Conservation (phyloP, 2,888 invertebrate genomes). For the Poecilus cupreus region DNA sequence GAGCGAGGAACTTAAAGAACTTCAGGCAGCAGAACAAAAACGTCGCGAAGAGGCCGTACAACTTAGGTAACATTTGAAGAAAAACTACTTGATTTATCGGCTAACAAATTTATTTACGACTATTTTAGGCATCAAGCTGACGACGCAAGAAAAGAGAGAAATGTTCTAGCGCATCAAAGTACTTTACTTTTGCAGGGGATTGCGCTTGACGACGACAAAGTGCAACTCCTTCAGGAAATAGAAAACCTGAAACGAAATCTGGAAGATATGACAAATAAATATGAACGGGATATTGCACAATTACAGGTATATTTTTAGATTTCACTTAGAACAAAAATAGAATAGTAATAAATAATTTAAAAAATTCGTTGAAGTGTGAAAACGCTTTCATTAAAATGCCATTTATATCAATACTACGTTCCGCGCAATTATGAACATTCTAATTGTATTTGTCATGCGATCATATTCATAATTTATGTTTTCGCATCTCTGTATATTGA, state of each 20-base stretch:
- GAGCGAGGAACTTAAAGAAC: conserved; percentile 78
- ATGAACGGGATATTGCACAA: conserved; percentile 76
- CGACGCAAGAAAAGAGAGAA: conserved; percentile 79
- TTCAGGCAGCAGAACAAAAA: conserved; percentile 78
- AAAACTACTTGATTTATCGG: not conserved
- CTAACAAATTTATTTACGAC: conserved; percentile 10
- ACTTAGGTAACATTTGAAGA: conserved; percentile 70
- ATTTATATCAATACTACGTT: conserved; percentile 50
- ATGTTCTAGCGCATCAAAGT: conserved; percentile 81
- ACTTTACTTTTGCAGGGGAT: conserved; percentile 78
- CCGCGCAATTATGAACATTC: conserved; percentile 32
- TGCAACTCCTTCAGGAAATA: conserved; percentile 77
- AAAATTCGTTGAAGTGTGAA: not conserved
- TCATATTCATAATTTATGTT: conserved; percentile 39
- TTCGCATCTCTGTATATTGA: conserved; percentile 24
- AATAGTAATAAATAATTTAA: not conserved
- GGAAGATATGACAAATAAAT: conserved; percentile 77
- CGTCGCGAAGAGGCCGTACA: conserved; percentile 77
- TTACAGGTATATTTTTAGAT: conserved; percentile 73
- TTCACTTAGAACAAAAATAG: conserved; percentile 18
- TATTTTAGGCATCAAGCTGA: conserved; percentile 74
- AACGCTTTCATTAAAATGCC: not conserved
- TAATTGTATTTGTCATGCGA: conserved; percentile 50
- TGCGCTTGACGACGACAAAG: conserved; percentile 74
- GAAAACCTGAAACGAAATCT: conserved; percentile 78